These are phyloP conservation scores for Mya arenaria DNA, from an alignment of 1,140 invertebrate genomes.

Conservation along the genomic window DNA sequence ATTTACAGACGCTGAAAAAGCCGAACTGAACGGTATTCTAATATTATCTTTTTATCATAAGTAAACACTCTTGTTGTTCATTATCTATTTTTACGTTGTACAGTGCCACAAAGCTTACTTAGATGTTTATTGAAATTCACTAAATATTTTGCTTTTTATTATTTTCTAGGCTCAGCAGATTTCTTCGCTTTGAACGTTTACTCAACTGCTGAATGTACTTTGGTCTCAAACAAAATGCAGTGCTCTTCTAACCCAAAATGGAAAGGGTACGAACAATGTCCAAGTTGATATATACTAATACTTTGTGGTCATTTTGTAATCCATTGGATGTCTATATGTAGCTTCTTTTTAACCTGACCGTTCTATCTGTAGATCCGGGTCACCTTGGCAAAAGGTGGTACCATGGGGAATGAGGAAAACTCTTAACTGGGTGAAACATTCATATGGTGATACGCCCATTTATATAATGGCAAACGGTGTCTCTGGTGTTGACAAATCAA, in stretches of 20 bases:
- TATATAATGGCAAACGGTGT: constrained; percentile 88
- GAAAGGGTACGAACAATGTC: no score
- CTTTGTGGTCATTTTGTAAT: no score
- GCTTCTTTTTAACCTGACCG: no score
- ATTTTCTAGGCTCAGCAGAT: constrained; percentile 65
- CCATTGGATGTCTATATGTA: no score
- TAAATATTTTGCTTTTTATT: no score
- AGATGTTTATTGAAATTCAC: no score
- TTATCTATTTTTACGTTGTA: background rate
- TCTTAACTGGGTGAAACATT: constrained; percentile 84
- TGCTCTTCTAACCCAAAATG: no score
- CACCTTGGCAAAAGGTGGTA: constrained; percentile 71
- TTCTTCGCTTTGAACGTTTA: no score
- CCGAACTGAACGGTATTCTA: constrained; percentile 46
- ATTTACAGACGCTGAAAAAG: constrained; percentile 24
- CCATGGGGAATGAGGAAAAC: constrained; percentile 86
- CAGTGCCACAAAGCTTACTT: no score
- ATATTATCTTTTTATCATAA: background rate
- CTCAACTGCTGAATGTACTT: no score
- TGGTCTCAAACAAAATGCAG: no score
- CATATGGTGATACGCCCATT: constrained; percentile 84
- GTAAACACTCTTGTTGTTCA: background rate
- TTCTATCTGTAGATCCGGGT: constrained; percentile 20
- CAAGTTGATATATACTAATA: no score
- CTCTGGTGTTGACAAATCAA: constrained; percentile 74